Conservation (phyloP, 30 jellyfish, hydroid and myxozoan species). For the Chrysaora quinquecirrha region DNA sequence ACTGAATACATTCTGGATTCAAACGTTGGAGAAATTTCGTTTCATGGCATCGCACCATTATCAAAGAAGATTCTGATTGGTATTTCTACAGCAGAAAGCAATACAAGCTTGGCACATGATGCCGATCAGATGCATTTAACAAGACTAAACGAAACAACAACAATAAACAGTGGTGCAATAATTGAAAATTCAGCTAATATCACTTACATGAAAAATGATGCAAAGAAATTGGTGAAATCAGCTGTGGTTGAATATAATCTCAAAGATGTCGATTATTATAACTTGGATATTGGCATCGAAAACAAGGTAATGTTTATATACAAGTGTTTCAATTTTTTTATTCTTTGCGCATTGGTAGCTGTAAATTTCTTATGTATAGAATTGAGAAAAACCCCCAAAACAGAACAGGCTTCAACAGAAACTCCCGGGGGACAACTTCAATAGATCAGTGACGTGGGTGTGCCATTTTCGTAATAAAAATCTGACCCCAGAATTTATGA, state of each 20-base stretch:
- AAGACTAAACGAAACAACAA: not conserved
- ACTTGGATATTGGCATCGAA: not conserved
- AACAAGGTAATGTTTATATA: not conserved
- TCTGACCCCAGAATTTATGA: too few species aligned
- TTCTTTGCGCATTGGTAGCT: too few species aligned
- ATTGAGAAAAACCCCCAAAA: too few species aligned
- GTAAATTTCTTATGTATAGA: too few species aligned
- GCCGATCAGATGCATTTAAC: not conserved
- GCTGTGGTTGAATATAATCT: not conserved
- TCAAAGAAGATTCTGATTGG: not conserved
- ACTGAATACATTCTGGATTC: not conserved
- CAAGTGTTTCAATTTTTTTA: too few species aligned
- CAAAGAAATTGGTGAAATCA: not conserved
- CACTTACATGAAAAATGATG: not conserved
- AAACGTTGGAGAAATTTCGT: not conserved
- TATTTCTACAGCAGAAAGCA: slow-evolving; percentile 16
- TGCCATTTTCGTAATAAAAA: too few species aligned
- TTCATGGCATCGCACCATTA: not conserved
- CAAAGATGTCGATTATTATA: not conserved
- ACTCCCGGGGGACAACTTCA: too few species aligned
- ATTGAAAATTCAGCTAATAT: not conserved
- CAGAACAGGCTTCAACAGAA: too few species aligned
- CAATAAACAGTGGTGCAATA: not conserved
- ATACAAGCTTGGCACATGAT: not conserved
- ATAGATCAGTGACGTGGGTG: too few species aligned